Conservation (phyloP, 2,113 vertebrate genomes). For the Ardeotis arabs region DNA sequence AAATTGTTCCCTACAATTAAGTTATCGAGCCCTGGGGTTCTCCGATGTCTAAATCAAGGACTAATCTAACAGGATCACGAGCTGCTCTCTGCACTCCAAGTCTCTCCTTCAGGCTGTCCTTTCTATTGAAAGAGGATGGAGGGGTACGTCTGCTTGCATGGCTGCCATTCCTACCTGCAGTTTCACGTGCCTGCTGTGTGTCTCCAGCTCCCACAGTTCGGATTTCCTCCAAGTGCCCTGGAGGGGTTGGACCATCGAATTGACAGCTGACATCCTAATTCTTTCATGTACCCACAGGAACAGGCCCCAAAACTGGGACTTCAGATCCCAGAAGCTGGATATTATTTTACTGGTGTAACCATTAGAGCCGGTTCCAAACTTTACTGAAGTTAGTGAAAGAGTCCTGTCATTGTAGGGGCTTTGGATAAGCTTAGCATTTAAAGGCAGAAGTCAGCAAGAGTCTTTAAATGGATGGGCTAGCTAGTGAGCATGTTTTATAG, state of each 20-base stretch:
- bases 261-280: neutral
- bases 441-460: neutral
- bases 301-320: neutral
- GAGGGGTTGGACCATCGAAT: rapidly evolving
- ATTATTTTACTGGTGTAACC: neutral
- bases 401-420: neutral
- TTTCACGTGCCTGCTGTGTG: neutral
- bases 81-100: rapidly evolving
- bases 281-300: neutral
- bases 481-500: neutral
- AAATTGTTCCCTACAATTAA: neutral
- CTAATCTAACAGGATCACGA: neutral
- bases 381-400: neutral
- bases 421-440: neutral
- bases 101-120: neutral
- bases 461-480: neutral
- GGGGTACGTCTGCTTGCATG: too few species aligned
- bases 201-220: neutral
- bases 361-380: neutral
- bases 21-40: neutral
- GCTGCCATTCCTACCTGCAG: neutral
- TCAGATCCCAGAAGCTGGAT: neutral
- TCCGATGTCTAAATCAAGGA: neutral
- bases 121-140: neutral
- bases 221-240: neutral